Conservation (phyloP, 2,888 invertebrate species). For the Pristionchus fissidentatus region DNA sequence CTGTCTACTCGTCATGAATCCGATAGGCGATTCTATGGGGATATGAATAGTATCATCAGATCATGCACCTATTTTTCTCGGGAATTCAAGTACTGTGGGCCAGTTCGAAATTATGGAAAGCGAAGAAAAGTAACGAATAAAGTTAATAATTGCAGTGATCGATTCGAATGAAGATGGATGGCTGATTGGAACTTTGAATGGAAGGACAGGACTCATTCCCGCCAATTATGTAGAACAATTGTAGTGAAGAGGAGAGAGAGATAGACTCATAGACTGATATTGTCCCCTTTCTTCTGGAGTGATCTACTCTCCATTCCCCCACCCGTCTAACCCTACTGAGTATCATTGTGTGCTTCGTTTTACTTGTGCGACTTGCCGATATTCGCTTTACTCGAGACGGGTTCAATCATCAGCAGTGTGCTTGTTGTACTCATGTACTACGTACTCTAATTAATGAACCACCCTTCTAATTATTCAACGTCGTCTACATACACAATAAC, state of each 20-base stretch:
- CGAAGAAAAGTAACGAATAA: not conserved
- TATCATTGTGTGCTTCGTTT: not conserved
- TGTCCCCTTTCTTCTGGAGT: not conserved
- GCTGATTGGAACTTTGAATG: slow-evolving; percentile 89
- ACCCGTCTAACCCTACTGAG: not conserved
- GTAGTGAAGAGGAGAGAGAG: not conserved
- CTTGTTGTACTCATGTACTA: not conserved
- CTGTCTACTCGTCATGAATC: not conserved
- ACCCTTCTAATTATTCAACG: not conserved
- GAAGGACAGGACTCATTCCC: slow-evolving; percentile 73
- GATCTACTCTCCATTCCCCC: not conserved
- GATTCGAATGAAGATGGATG: slow-evolving; percentile 95
- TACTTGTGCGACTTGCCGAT: slow-evolving; percentile 14
- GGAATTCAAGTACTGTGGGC: not conserved
- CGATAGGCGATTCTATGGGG: too few species aligned
- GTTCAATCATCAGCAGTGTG: not conserved
- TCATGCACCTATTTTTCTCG: not conserved
- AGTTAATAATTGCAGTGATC: slow-evolving; percentile 82
- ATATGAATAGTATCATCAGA: not conserved
- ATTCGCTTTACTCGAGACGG: slow-evolving; percentile 12
- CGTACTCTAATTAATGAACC: slow-evolving; percentile 12
- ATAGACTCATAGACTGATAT: too few species aligned
- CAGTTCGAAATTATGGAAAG: not conserved
- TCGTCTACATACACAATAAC: too few species aligned
- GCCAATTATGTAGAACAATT: slow-evolving; percentile 67